Evolutionary conservation across 2,888 invertebrate genomes (phyloP), one percentile per base, ranked within the genome.

Genomic region (Acleris cristana): DNA sequence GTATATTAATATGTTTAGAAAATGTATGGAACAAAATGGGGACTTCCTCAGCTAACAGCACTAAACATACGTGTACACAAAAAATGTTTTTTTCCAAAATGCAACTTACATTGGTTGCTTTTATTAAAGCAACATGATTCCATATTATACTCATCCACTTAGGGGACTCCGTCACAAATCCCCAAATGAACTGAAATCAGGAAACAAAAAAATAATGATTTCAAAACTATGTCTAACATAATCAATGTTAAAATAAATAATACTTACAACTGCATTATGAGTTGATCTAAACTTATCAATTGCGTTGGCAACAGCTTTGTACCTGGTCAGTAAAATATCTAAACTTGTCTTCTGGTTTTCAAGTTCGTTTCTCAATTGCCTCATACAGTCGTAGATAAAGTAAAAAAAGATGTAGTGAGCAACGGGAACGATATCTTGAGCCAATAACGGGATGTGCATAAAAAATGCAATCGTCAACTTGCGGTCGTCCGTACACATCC

Each of bases 141-240:
- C 65, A 65, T 18, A 60, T 16, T 23, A 60, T 49, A 1, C 49
- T 14, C 65, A 65, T 65, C 21, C 54, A 60, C 55, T 65, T 65
- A 18, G 65, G 49, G 26, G 60, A 65, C 2, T 65, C 60, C 0
- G 51, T 51, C 19, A 65, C 19, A 26, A 65, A 60, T 40, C 54
- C 65, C 48, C 45, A 65, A 18, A 65, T 45, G 23, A 65, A 65
- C 65, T 65, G 55, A 2, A 60, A 65, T 7, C 16, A 34, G 34
- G 0, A 30, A n/a, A 30, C n/a, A n/a, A 14, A n/a, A 10, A 8
- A 8, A 30, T 30, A 0, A 1, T 30, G 10, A 16, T 3, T 57
- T 45, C 18, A n/a, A 45, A 6, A 7, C 26, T 6, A 45, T 14
- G 14, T n/a, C 6, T 21, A 8, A 26, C 7, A 26, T 26, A 7